Percentiles rank a stretch among this genome's conserved stretches.
These are phyloP conservation scores for Ceratoteleas bidentatus DNA, from an alignment of 1,140 invertebrate genomes.

Conservation along the genomic window DNA sequence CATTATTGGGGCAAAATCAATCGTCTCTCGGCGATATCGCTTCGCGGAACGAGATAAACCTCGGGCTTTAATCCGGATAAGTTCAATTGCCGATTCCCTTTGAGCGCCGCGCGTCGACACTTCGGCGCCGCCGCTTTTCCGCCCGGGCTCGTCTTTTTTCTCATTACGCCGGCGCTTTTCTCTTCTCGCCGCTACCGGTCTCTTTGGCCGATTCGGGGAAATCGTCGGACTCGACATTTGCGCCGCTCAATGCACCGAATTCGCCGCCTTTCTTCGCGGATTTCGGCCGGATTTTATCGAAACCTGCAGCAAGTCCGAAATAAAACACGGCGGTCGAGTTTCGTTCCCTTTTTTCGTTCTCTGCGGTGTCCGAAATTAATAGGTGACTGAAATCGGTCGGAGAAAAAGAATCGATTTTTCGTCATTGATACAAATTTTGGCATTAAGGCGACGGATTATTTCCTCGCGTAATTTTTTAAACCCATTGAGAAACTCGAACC, in stretches of 20 bases:
- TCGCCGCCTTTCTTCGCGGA: slow-evolving; percentile 27
- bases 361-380: too few relatives aligned
- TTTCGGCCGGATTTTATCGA: background rate
- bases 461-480: too few relatives aligned
- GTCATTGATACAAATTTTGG: too few relatives aligned
- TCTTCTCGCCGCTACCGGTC: slow-evolving; percentile 36
- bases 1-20: slow-evolving; percentile 78
- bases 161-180: slow-evolving; percentile 42
- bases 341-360: background rate
- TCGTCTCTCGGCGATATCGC: slow-evolving; percentile 76
- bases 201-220: slow-evolving; percentile 29
- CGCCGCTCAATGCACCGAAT: slow-evolving; percentile 16
- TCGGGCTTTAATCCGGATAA: slow-evolving; percentile 73
- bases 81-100: slow-evolving; percentile 61
- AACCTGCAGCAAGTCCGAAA: background rate
- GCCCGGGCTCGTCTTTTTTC: slow-evolving; percentile 21
- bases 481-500: too few relatives aligned
- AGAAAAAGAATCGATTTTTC: too few relatives aligned
- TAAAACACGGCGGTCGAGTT: background rate
- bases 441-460: too few relatives aligned
- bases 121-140: slow-evolving; percentile 52
- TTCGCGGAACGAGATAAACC: slow-evolving; percentile 70
- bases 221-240: background rate
- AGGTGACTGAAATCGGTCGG: too few relatives aligned
- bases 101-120: slow-evolving; percentile 51